A percentile compares a stretch with the other conserved stretches of the same genome.
Conservation (phyloP, 2,113 vertebrate genomes). For the Ciconia maguari region DNA sequence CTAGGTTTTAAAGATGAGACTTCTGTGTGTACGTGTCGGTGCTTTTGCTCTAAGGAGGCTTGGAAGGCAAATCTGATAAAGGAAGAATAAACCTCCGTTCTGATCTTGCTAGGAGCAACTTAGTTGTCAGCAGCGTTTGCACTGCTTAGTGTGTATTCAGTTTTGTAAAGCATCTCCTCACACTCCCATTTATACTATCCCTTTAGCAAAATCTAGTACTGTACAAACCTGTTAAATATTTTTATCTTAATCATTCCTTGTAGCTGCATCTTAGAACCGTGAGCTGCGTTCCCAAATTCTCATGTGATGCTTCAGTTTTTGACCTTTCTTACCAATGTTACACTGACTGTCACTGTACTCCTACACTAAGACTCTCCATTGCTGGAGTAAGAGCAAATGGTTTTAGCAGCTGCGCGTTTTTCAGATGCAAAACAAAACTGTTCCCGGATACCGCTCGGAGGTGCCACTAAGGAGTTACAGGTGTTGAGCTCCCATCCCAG, state of each 20-base stretch:
- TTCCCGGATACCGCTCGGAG: neutral
- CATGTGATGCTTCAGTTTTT: accelerated
- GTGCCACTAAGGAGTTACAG: neutral
- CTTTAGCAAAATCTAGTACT: neutral
- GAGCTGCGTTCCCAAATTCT: neutral
- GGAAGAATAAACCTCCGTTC: neutral
- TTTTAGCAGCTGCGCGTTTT: neutral
- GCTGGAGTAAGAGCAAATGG: neutral
- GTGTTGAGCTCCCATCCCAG: neutral
- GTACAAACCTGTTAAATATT: neutral
- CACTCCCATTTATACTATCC: neutral
- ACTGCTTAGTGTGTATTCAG: neutral
- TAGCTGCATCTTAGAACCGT: neutral
- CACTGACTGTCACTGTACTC: accelerated
- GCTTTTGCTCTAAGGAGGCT: neutral
- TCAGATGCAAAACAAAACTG: neutral
- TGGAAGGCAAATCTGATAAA: neutral
- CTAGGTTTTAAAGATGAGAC: neutral
- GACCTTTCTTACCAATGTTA: neutral
- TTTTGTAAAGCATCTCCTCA: neutral
- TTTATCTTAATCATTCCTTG: neutral
- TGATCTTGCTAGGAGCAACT: neutral
- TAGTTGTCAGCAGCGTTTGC: neutral
- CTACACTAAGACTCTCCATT: neutral
- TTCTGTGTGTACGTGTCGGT: neutral